These are phyloP conservation scores for Diglossa brunneiventris DNA, from an alignment of 2,113 vertebrate genomes.

Conservation along the genomic window DNA sequence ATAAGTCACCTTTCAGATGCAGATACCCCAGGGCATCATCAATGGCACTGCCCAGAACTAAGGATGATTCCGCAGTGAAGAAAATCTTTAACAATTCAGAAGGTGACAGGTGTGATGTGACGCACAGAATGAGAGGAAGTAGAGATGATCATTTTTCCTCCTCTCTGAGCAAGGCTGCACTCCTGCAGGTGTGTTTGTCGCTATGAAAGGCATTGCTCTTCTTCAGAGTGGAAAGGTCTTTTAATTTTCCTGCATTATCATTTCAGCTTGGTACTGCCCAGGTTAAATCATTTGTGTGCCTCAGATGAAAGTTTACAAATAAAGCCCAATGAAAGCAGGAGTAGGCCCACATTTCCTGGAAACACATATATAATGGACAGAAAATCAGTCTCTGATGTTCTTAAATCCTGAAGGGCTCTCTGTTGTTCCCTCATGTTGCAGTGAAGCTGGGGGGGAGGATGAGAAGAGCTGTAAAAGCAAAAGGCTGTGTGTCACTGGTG, in stretches of 20 bases:
- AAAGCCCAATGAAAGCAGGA: neutral
- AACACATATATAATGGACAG: neutral
- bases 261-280: neutral
- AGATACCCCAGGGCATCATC: neutral
- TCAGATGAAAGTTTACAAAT: neutral
- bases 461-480: neutral
- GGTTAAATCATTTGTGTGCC: neutral
- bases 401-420: neutral
- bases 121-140: neutral
- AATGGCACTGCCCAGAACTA: neutral
- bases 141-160: neutral
- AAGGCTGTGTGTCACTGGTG: neutral
- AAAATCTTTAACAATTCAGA: neutral
- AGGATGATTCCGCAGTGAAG: neutral
- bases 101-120: neutral
- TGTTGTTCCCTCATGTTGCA: neutral
- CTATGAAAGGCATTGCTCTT: neutral
- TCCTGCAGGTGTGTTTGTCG: neutral
- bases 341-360: neutral
- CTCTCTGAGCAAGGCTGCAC: neutral
- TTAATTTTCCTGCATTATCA: neutral
- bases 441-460: neutral
- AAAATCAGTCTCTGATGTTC: neutral
- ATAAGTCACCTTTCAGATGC: neutral
- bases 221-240: neutral